Evolutionary conservation across 2,888 invertebrate genomes (phyloP).

Genomic region (Drosophila merina): DNA sequence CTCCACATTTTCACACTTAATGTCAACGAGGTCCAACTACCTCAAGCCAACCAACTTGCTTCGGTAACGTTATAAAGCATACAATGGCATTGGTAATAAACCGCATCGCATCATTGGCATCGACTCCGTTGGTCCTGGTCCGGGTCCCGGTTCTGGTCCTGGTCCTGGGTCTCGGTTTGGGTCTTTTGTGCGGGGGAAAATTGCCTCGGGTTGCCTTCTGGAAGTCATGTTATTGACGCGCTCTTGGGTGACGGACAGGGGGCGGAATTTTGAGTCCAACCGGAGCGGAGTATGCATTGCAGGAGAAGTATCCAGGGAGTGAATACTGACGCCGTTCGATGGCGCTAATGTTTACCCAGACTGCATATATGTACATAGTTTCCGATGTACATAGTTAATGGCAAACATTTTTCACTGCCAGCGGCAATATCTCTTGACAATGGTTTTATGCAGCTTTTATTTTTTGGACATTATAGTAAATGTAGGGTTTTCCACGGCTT

Average conservation of each 20-base stretch:
- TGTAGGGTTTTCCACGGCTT: background rate
- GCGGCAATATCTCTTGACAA: constrained; percentile 30
- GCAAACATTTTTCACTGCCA: constrained; percentile 55
- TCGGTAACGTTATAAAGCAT: constrained; percentile 60
- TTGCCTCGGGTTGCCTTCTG: constrained; percentile 23
- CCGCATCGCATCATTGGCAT: constrained; percentile 71
- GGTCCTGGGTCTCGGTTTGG: background rate
- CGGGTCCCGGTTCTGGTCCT: background rate
- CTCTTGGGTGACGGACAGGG: constrained; percentile 50
- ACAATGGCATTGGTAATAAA: constrained; percentile 71
- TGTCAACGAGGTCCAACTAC: constrained; percentile 50
- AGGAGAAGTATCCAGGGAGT: background rate
- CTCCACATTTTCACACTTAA: constrained; percentile 58
- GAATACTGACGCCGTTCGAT: constrained; percentile 40
- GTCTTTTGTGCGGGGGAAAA: constrained; percentile 2
- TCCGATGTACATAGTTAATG: constrained; percentile 31
- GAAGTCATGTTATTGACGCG: constrained; percentile 62
- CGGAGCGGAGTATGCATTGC: background rate
- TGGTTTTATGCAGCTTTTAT: constrained; percentile 64
- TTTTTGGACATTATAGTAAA: constrained; percentile 8
- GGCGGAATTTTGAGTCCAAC: constrained; percentile 12
- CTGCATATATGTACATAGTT: constrained; percentile 3
- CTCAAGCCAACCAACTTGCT: constrained; percentile 57
- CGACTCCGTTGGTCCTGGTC: constrained; percentile 7
- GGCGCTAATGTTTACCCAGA: constrained; percentile 67